Evolutionary conservation across 1,140 invertebrate genomes (phyloP), one percentile per base, ranked within the genome.

Genomic region (Brachionus koreanus): DNA sequence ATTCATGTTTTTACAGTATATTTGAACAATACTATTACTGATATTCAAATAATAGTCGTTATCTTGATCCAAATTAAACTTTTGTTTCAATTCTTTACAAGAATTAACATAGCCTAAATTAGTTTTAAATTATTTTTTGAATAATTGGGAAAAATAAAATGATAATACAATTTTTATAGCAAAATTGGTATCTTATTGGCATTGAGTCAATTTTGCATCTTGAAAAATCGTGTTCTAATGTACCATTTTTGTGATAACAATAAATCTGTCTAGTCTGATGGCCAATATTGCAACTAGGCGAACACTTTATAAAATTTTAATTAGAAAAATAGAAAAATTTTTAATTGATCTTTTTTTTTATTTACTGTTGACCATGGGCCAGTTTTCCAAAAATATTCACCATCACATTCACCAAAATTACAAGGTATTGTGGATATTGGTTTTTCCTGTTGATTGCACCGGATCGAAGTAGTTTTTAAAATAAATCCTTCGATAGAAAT

Each of bases 1-100:
- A 39, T 57, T 33, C 76, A 79, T 79, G 19, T 79, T n/a, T 61
- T 79, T 57, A 61, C 76, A 79, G 57, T 79, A 79, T 12, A 79
- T 35, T 79, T 65, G 46, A 25, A 65, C 49, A 6, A 61, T 19
- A 10, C 39, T 79, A 16, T 43, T 43, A 29, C 61, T 79, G 5
- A 79, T 61, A 35, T 61, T 65, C 16, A 79, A 42, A 39, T 61
- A 13, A 37, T 79, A 79, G 5, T 79, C 76, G 23, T 65, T 42
- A 35, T 79, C 76, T 3, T 9, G 2, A 9, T 65, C 19, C 5
- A 79, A 10, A n/a, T 79, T 57, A 61, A 37, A 42, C 6, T 61
- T 57, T 61, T 29, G 7, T 12, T 79, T 79, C 37, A 79, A 43
- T 61, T 61, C 49, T 39, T 37, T 19, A 19, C 76, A 79, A 33